Percentiles rank a stretch among this genome's conserved stretches.
phyloP scores from a whole-genome alignment of 2,797 vertebrate genomes.

The Clarias pachynema region DNA sequence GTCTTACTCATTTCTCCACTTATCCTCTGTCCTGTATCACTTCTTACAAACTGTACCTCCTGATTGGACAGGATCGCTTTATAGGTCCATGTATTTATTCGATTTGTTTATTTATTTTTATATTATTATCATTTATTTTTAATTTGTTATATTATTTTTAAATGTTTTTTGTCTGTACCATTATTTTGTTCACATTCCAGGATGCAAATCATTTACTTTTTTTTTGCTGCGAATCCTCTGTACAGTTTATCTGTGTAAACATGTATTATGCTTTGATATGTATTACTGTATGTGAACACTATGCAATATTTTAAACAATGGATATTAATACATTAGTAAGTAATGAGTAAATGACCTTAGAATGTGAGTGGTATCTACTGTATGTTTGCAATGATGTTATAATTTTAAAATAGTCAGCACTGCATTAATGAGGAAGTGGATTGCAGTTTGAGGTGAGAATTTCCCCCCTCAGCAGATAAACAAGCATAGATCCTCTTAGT shows the following conservation, averaged over 20 bases:
- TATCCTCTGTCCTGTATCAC: neutral
- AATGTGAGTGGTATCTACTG: neutral
- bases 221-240: neutral
- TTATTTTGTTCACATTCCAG: neutral
- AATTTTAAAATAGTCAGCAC: slow-evolving; percentile 7
- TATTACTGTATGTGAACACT: neutral
- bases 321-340: neutral
- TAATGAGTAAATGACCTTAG: neutral
- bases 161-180: too few species aligned
- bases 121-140: neutral
- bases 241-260: too few species aligned
- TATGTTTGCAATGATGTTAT: neutral
- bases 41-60: neutral
- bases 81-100: neutral
- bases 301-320: neutral
- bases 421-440: neutral
- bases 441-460: slow-evolving; percentile 13
- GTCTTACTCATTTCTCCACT: neutral
- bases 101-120: neutral
- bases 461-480: neutral
- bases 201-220: neutral
- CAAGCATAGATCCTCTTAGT: neutral
- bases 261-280: too few species aligned
- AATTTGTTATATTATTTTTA: too few species aligned
- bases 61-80: neutral